These are phyloP conservation scores for Vidua macroura DNA, from an alignment of 2,113 vertebrate genomes.

Conservation along the genomic window DNA sequence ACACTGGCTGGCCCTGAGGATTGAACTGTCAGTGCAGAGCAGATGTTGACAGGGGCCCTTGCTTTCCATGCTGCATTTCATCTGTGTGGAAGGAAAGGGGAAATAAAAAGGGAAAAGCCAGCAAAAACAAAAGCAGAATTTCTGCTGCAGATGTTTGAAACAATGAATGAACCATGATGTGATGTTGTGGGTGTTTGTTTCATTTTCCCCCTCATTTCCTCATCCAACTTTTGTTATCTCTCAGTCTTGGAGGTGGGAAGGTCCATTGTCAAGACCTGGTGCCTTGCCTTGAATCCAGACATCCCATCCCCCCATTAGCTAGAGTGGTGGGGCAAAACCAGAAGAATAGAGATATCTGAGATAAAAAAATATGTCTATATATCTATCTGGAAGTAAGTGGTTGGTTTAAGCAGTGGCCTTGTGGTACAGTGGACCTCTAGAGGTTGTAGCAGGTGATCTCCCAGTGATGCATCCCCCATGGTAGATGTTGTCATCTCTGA, in stretches of 20 bases:
- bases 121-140: background rate
- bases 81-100: background rate
- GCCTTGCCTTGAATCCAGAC: background rate
- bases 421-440: background rate
- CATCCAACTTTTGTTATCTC: background rate
- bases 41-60: background rate
- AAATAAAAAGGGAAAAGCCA: background rate
- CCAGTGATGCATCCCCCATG: background rate
- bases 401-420: background rate
- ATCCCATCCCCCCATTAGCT: background rate
- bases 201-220: background rate
- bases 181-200: background rate
- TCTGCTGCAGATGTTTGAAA: background rate
- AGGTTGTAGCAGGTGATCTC: background rate
- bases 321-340: background rate
- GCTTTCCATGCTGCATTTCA: background rate
- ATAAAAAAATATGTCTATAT: accelerated
- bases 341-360: background rate
- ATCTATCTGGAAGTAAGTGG: background rate
- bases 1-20: background rate
- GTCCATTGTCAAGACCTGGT: background rate
- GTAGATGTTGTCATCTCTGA: background rate
- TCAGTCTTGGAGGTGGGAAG: background rate
- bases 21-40: background rate
- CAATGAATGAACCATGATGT: background rate